Percentiles rank a stretch among this genome's conserved stretches.
Evolutionary conservation across 2,113 vertebrate species (phyloP).

Genomic region (Arvicanthis niloticus): DNA sequence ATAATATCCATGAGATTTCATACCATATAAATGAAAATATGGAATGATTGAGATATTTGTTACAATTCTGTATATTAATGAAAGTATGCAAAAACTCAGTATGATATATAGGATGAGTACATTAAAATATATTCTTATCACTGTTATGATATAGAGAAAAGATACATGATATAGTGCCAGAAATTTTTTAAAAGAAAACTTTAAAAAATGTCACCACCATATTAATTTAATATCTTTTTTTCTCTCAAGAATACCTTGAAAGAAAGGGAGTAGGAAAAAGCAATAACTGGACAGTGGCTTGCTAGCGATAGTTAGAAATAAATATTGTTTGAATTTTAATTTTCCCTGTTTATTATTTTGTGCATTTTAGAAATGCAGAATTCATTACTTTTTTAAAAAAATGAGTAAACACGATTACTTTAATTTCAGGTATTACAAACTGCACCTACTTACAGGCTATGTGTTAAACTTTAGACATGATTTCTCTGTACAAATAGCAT

Average conservation of each 20-base stretch:
- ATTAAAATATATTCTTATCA: neutral
- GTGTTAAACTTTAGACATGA: neutral
- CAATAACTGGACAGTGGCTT: neutral
- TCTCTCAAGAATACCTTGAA: neutral
- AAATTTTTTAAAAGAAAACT: neutral
- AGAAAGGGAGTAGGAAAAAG: fast-evolving
- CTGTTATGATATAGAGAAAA: neutral
- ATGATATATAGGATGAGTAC: neutral
- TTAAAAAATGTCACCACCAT: neutral
- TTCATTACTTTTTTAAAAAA: conserved; percentile 15
- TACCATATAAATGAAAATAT: neutral
- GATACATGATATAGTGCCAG: neutral
- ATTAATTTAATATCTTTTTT: neutral
- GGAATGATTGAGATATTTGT: neutral
- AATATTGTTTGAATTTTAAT: neutral
- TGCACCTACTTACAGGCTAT: neutral
- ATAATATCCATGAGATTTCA: neutral
- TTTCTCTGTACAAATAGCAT: neutral
- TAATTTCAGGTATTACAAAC: neutral
- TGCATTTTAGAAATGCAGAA: neutral
- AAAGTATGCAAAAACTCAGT: neutral
- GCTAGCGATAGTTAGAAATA: no score
- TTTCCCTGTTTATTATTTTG: neutral
- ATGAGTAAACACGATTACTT: neutral
- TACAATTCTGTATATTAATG: neutral